These are phyloP conservation scores for Drosophila truncata DNA, from an alignment of 1,140 invertebrate genomes.

Conservation along the genomic window DNA sequence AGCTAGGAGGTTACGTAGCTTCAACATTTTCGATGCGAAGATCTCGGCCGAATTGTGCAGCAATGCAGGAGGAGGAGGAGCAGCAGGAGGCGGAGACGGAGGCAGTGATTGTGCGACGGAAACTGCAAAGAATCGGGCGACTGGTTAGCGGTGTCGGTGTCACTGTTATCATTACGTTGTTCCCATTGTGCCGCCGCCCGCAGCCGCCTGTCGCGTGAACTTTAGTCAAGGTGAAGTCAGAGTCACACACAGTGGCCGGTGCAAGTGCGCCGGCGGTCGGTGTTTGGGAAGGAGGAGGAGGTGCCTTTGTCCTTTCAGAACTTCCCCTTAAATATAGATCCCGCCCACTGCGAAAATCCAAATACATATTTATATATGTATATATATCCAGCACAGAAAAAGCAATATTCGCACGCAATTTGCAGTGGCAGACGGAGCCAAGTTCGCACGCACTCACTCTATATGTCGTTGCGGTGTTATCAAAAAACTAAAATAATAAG, in stretches of 20 bases:
- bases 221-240: conserved; percentile 82
- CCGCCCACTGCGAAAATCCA: not conserved
- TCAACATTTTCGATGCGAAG: conserved; percentile 63
- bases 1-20: conserved; percentile 69
- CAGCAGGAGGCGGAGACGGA: conserved; percentile 8
- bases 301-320: conserved; percentile 14
- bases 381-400: not conserved
- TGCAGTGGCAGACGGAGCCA: not conserved
- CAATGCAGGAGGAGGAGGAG: no score
- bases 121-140: conserved; percentile 62
- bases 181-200: conserved; percentile 25
- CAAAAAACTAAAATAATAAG: conserved; percentile 13
- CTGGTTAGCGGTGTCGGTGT: conserved; percentile 54
- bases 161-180: conserved; percentile 61
- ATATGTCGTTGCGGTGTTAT: conserved; percentile 32
- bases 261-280: conserved; percentile 47
- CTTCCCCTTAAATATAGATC: not conserved
- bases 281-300: not conserved
- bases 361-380: not conserved
- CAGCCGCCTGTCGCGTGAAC: conserved; percentile 57
- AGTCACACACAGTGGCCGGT: conserved; percentile 57
- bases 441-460: conserved; percentile 45
- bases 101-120: conserved; percentile 33
- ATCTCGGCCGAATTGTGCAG: conserved; percentile 20
- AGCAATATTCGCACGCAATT: not conserved